Conservation (phyloP, 2,113 vertebrate genomes). For the Ailurus styani region DNA sequence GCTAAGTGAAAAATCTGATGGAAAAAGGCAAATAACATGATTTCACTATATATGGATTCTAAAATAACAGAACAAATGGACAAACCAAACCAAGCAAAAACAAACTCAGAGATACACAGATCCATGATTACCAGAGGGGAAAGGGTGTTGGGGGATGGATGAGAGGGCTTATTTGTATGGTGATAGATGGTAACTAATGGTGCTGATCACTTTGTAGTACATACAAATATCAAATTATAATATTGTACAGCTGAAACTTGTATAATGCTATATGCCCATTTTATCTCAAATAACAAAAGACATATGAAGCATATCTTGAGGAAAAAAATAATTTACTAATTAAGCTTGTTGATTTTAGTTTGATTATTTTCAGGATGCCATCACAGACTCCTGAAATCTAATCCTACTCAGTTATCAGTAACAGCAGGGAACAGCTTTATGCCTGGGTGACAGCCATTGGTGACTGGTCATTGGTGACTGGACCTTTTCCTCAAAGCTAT, state of each 20-base stretch:
- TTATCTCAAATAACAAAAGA: not conserved
- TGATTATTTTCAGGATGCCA: conserved; percentile 24
- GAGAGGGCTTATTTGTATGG: not conserved
- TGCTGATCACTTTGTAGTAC: not conserved
- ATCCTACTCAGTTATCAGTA: not conserved
- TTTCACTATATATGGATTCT: not conserved
- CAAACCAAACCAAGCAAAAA: not conserved
- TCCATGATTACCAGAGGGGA: not conserved
- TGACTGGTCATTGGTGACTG: not conserved
- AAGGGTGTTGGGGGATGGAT: not conserved
- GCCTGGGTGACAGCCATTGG: not conserved
- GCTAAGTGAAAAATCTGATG: not conserved
- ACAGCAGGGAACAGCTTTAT: not conserved
- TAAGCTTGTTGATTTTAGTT: not conserved
- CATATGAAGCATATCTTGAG: not conserved
- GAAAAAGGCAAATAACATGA: not conserved
- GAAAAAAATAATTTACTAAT: not conserved
- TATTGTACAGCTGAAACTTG: not conserved
- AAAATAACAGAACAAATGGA: not conserved
- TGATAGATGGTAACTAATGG: not conserved
- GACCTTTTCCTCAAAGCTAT: not conserved
- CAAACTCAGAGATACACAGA: not conserved
- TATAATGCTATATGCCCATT: not conserved
- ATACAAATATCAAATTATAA: not conserved
- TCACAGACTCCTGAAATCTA: not conserved